Evolutionary conservation across 2,888 invertebrate genomes (phyloP).

Genomic region (Chironomus riparius): DNA sequence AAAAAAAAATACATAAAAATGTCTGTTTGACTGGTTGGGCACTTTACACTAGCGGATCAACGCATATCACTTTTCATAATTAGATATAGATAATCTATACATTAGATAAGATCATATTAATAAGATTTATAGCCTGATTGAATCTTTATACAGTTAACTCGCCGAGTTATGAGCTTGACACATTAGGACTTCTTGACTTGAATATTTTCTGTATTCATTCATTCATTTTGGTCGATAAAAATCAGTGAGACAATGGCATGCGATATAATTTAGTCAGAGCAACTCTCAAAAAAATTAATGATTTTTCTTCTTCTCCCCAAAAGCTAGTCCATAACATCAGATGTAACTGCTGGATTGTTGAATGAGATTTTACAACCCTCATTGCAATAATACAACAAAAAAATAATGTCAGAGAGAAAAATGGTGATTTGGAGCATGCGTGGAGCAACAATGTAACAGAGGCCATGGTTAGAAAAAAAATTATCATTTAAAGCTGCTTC

Average conservation of each 20-base stretch:
- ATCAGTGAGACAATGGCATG: slow-evolving; percentile 4
- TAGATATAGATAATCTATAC: slow-evolving; percentile 23
- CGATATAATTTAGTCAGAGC: neutral
- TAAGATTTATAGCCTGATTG: slow-evolving; percentile 26
- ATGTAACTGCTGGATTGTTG: neutral
- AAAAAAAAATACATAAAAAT: neutral
- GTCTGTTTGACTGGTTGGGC: neutral
- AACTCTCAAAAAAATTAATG: neutral
- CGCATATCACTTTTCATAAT: slow-evolving; percentile 27
- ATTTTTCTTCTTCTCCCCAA: neutral
- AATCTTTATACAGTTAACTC: neutral
- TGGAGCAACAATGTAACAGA: slow-evolving; percentile 9
- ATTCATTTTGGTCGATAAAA: neutral
- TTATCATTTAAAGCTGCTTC: slow-evolving; percentile 5
- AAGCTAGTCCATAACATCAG: neutral
- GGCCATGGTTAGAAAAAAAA: slow-evolving; percentile 16
- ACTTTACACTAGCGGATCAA: slow-evolving; percentile 26
- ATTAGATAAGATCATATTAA: slow-evolving; percentile 19
- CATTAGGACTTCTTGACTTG: slow-evolving; percentile 25
- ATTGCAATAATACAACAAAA: neutral
- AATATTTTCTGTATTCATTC: neutral
- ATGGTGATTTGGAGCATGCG: slow-evolving; percentile 27
- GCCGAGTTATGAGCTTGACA: slow-evolving; percentile 21
- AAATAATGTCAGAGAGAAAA: neutral
- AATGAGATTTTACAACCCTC: neutral